Percentiles rank a stretch among this genome's conserved stretches.
phyloP scores from a whole-genome alignment of 2,888 invertebrate species.

The Drosophila antonietae region DNA sequence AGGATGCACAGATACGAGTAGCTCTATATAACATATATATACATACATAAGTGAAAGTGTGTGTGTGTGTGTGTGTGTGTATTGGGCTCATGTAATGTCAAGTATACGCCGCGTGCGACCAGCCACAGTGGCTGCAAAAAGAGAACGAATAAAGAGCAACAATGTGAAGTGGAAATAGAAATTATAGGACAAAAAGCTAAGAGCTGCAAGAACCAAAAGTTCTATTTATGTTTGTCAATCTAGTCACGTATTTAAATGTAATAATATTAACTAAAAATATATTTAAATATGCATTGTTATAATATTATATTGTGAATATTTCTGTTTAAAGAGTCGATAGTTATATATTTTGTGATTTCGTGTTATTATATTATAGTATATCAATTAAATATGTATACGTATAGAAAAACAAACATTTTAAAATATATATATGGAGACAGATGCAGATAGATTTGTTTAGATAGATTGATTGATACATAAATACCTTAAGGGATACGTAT shows the following conservation, averaged over 20 bases:
- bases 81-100: constrained; percentile 61
- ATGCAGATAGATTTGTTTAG: no score
- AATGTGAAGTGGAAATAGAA: not conserved
- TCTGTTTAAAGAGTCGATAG: not conserved
- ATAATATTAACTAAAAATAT: no score
- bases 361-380: not conserved
- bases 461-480: no score
- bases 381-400: no score
- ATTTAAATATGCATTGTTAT: no score
- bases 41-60: not conserved
- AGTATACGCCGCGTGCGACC: constrained; percentile 62
- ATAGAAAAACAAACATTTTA: no score
- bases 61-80: constrained; percentile 17
- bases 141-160: not conserved
- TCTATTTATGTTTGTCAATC: not conserved
- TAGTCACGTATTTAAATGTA: not conserved
- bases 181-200: not conserved
- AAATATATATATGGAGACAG: no score
- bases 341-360: not conserved
- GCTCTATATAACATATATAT: constrained; percentile 8
- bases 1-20: constrained; percentile 19
- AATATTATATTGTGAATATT: no score
- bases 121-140: constrained; percentile 45
- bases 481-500: no score
- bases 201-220: no score